Base-by-base conservation (phyloP, 2,113 vertebrate species). In the Cochlearius cochlearius region DNA sequence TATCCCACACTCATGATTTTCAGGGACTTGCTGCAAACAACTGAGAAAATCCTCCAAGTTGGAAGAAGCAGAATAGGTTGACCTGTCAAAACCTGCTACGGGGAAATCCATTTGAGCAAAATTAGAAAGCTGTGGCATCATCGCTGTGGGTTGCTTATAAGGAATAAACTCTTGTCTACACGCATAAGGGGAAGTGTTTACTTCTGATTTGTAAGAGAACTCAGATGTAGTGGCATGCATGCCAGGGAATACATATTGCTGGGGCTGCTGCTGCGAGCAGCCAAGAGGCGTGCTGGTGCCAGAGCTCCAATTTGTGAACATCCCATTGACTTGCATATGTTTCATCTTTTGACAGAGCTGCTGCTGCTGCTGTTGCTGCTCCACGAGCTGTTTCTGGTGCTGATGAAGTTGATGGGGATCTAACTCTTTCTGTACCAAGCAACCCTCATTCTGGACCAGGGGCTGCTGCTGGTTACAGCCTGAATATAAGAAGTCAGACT, bases 321-420 rank as follows among this genome's bases (percentile, higher is more conserved):
- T 88, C 47, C 97, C 87, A 49, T 98, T 98, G 66, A 98, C 98
- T 94, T 98, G 98, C 98, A 98, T 97, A 29, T 98, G 98, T 79
- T 98, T 97, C 97, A 98, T 98, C 88, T 98, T 98, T 64, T 98
- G 98, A 94, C 98, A 98, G n/a, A 98, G 95, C 13, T 99, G 98
- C 34, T 98, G 98, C 52, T 98, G 96, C 8, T 98, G 98, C 10
- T 93, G 98, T 0, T 97, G 97, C 38, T 97, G 98, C 39, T 91
- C 80, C 38, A 93, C 17, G 5, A 92, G 71, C 49, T 91, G 95
- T n/a, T 94, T 96, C 71, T 96, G 98, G 12, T 95, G 97, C 55
- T 94, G 97, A 47, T 92, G 96, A 85, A 97, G 89, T 16, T 94
- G 97, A 39, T 96, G 98, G 15, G 95, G 69, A 29, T 92, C 92